phyloP scores from a whole-genome alignment of 1,140 invertebrate species.

The Solenopsis fugax region DNA sequence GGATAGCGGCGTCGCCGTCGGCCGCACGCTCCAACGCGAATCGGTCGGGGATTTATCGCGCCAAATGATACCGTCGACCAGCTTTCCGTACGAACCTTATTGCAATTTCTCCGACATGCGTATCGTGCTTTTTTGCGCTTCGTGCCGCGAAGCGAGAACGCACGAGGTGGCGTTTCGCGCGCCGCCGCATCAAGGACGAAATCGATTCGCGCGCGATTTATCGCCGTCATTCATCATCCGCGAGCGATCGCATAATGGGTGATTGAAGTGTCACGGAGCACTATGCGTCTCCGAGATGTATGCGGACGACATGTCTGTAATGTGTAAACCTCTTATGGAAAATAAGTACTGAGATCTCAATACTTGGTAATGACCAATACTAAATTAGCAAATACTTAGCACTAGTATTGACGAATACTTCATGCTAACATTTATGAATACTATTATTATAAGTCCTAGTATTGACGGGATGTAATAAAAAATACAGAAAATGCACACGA shows the following conservation, averaged over 20 bases:
- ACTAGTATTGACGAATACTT: no score
- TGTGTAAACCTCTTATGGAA: background rate
- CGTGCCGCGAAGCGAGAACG: conserved; percentile 54
- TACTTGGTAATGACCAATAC: no score
- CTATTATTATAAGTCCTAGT: no score
- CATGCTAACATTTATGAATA: no score
- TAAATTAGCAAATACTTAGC: no score
- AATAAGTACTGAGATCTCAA: no score
- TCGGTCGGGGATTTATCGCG: conserved; percentile 56
- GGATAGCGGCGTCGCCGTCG: conserved; percentile 62
- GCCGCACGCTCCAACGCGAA: conserved; percentile 57
- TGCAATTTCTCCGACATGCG: conserved; percentile 52
- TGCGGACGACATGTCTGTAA: background rate
- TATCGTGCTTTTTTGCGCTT: conserved; percentile 40
- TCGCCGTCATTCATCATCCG: conserved; percentile 47
- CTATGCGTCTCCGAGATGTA: background rate
- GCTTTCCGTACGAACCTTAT: conserved; percentile 45
- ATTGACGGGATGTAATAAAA: no score
- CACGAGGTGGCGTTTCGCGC: background rate
- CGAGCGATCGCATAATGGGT: conserved; percentile 20
- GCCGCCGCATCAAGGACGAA: conserved; percentile 31
- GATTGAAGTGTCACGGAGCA: conserved; percentile 4
- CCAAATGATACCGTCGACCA: conserved; percentile 65
- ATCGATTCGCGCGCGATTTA: conserved; percentile 51
- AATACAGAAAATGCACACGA: no score